A percentile compares a stretch with the other conserved stretches of the same genome.
Evolutionary conservation across 1,140 invertebrate species (phyloP).

Genomic region (Gryon sp.): DNA sequence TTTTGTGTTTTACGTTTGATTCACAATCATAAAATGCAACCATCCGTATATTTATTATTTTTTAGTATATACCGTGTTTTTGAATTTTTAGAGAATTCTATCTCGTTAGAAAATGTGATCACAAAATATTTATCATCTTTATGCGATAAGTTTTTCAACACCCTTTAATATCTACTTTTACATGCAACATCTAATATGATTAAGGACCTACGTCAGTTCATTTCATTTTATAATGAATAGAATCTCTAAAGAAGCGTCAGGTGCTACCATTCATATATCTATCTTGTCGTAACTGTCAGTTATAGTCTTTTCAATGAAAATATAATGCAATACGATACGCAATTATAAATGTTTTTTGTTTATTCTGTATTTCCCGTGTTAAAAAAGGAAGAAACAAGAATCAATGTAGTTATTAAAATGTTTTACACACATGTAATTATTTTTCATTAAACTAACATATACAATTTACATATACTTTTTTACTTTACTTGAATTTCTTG

Average conservation of each 20-base stretch:
- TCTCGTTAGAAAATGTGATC: conserved; percentile 1
- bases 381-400: no score
- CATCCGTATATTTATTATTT: conserved; percentile 6
- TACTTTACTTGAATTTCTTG: no score
- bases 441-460: no score
- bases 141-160: conserved; percentile 21
- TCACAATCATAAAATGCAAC: no score
- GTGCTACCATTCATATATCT: conserved; percentile 60
- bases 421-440: no score
- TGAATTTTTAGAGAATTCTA: conserved; percentile 7
- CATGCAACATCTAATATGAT: conserved; percentile 34
- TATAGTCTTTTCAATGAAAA: conserved; percentile 18
- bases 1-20: conserved; percentile 7
- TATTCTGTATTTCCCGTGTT: no score
- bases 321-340: conserved; percentile 31
- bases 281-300: conserved; percentile 46
- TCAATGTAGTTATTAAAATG: no score
- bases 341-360: no score
- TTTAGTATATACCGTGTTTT: background rate
- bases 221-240: conserved; percentile 47
- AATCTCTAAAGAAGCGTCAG: conserved; percentile 38
- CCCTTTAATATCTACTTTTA: conserved; percentile 27
- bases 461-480: no score
- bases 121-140: conserved; percentile 20
- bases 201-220: conserved; percentile 56